Evolutionary conservation across 2,888 invertebrate species (phyloP).

Genomic region (Incurvaria masculella): DNA sequence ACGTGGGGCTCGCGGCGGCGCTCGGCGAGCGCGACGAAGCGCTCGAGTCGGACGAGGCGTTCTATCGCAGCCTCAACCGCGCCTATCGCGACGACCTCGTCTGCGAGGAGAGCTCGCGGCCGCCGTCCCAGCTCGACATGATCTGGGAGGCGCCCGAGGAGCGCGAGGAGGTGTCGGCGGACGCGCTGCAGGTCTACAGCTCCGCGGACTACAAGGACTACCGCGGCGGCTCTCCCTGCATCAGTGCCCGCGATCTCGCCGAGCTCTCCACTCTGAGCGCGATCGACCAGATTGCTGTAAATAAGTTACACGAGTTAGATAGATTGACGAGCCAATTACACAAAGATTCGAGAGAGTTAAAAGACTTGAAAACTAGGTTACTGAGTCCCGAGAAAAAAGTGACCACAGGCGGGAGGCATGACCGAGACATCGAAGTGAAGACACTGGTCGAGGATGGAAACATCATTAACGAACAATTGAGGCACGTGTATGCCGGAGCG

Average conservation of each 20-base stretch:
- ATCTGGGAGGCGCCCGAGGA: slow-evolving; percentile 86
- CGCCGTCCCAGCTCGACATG: slow-evolving; percentile 75
- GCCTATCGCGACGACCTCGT: slow-evolving; percentile 81
- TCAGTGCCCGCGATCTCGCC: slow-evolving; percentile 75
- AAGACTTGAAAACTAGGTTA: slow-evolving; percentile 69
- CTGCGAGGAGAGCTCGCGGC: slow-evolving; percentile 59
- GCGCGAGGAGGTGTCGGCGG: slow-evolving; percentile 54
- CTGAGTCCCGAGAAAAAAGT: slow-evolving; percentile 61
- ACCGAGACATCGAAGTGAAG: slow-evolving; percentile 58
- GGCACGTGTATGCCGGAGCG: slow-evolving; percentile 63
- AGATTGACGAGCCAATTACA: slow-evolving; percentile 72
- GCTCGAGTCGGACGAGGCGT: slow-evolving; percentile 80
- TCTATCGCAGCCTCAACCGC: slow-evolving; percentile 84
- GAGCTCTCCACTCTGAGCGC: slow-evolving; percentile 72
- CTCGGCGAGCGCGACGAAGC: slow-evolving; percentile 44
- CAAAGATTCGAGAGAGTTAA: slow-evolving; percentile 74
- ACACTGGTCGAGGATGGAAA: slow-evolving; percentile 60
- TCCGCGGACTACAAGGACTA: slow-evolving; percentile 78
- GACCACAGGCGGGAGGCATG: slow-evolving; percentile 30
- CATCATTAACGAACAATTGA: slow-evolving; percentile 66
- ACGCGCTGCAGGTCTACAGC: slow-evolving; percentile 66
- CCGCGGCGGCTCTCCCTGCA: slow-evolving; percentile 68
- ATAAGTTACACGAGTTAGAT: slow-evolving; percentile 76
- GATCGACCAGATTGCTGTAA: slow-evolving; percentile 74
- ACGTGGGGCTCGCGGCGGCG: slow-evolving; percentile 44